Evolutionary conservation across 2,888 invertebrate species (phyloP).

Genomic region (Griposia aprilina): DNA sequence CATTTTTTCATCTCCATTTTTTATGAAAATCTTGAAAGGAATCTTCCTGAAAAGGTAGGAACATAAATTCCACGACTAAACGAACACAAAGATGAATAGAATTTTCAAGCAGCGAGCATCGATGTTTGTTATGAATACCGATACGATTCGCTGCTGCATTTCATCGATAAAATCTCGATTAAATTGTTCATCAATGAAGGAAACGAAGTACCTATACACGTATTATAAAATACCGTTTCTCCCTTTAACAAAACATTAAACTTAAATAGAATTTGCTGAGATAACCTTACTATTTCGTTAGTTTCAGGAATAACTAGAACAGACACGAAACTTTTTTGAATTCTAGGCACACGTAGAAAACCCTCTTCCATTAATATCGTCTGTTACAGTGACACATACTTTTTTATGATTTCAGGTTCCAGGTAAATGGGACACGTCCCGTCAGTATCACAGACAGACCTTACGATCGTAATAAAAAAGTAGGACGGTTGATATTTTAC

Average conservation of each 20-base stretch:
- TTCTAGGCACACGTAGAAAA: constrained; percentile 18
- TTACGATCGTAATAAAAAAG: constrained; percentile 47
- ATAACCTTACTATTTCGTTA: not conserved
- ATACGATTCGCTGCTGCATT: not conserved
- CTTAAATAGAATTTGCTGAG: not conserved
- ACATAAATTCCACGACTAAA: constrained; percentile 8
- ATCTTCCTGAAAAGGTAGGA: not conserved
- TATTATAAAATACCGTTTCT: not conserved
- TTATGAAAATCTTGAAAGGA: constrained; percentile 4
- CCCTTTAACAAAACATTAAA: not conserved
- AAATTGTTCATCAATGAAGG: not conserved
- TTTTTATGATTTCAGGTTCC: constrained; percentile 29
- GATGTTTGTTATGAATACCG: not conserved
- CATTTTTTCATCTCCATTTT: constrained; percentile 8
- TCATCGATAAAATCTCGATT: constrained; percentile 15
- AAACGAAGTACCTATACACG: not conserved
- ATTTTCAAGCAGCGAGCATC: constrained; percentile 1
- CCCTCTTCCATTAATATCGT: not conserved
- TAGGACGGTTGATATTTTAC: constrained; percentile 39
- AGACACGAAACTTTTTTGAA: not conserved
- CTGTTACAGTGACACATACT: constrained; percentile 3
- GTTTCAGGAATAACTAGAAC: not conserved
- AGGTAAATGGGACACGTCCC: constrained; percentile 40
- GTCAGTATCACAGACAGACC: constrained; percentile 25
- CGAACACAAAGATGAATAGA: constrained; percentile 1